A percentile compares a stretch with the other conserved stretches of the same genome.
Evolutionary conservation across 2,888 invertebrate genomes (phyloP).

Genomic region (Candidula unifasciata): DNA sequence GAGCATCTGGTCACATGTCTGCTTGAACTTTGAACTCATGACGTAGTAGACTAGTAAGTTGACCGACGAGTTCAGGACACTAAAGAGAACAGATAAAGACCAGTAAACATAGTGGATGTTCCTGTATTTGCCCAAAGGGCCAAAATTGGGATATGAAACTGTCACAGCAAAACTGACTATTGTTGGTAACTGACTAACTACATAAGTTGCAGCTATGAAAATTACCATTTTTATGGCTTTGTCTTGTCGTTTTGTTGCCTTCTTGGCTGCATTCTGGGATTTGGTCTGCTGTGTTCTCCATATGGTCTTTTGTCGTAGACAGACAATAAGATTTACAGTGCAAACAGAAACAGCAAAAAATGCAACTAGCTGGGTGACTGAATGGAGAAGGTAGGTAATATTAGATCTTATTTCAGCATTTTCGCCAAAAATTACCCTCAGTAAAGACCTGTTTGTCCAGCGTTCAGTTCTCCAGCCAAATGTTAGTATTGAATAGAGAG

Average conservation of each 20-base stretch:
- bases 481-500: not conserved
- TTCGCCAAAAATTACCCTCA: not conserved
- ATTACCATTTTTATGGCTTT: conserved; percentile 36
- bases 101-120: conserved; percentile 1
- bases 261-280: too few relatives aligned
- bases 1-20: too few relatives aligned
- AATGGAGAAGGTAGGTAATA: not conserved
- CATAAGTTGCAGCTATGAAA: conserved; percentile 7
- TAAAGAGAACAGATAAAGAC: not conserved
- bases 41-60: conserved; percentile 2
- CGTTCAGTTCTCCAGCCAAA: not conserved
- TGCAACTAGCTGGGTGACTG: not conserved
- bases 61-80: not conserved
- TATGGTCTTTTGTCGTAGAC: too few relatives aligned
- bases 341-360: too few relatives aligned
- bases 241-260: not conserved
- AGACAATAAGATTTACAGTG: too few relatives aligned
- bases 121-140: not conserved
- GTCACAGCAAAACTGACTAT: not conserved
- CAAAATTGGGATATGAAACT: not conserved
- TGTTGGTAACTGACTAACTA: not conserved
- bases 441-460: not conserved
- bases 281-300: too few relatives aligned
- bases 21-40: not conserved
- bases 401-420: not conserved